Evolutionary conservation across 1,140 invertebrate genomes (phyloP), one percentile per base, ranked within the genome.

Genomic region (Drosophila oshimai): DNA sequence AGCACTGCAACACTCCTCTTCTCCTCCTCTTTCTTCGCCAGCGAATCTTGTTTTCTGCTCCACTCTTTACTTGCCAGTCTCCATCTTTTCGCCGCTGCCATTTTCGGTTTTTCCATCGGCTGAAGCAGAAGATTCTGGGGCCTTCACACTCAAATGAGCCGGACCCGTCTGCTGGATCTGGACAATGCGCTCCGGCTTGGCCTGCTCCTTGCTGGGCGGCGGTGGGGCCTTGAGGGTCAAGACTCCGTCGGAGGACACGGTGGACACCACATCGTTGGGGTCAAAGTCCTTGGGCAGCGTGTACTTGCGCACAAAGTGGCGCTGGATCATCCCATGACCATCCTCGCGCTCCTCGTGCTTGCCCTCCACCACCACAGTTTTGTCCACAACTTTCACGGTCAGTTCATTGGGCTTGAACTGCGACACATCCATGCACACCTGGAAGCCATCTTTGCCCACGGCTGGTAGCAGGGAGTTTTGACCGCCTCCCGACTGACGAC

Each of bases 361-460:
- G 1, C 94, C 95, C 68, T 95, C 93, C 1, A 96, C 92, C 5
- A 95, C 89, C 0, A 96, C 92, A 0, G 91, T 92, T 28, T 94
- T 94, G 58, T 96, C 95, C 0, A 94, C 93, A 0, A 95, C 95
- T 89, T 96, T 97, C 1, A 98, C 96, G 1, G 93, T 93, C 7
- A 98, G 94, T 89, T 98, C 97, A 24, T 95, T 94, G 0, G 96
- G 96, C 29, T 93, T 92, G 90, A 98, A 98, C 74, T 98, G 96
- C 17, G 96, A 94, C 0, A 98, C 95, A 83, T 98, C 96, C 78
- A 96, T 90, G 62, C 93, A 94, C 0, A 95, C 93, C 90, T 96
- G 93, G 64, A 94, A 94, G 15, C 93, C 92, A 47, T 94, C 92
- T 31, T 93, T 93, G 41, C 94, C 92, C 20, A 91, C 42, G 1